Evolutionary conservation across 2,888 invertebrate species (phyloP).

Genomic region (Caenorhabditis macrosperma): DNA sequence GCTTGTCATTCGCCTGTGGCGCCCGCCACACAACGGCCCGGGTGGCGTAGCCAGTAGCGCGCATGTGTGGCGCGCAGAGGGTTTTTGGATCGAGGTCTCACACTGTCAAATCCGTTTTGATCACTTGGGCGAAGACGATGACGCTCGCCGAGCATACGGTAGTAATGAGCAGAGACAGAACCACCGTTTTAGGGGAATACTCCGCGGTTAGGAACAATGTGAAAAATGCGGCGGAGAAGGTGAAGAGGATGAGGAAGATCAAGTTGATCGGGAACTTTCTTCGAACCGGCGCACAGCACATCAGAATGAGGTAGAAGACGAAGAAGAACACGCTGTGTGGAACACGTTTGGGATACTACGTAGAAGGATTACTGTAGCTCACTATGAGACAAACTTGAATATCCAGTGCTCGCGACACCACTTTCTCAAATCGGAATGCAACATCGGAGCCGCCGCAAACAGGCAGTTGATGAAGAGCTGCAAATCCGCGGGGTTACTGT

Average conservation of each 20-base stretch:
- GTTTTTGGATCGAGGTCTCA: background rate
- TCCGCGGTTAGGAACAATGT: slow-evolving; percentile 48
- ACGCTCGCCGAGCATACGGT: slow-evolving; percentile 38
- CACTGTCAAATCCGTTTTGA: slow-evolving; percentile 60
- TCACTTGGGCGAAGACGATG: slow-evolving; percentile 51
- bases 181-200: slow-evolving; percentile 42
- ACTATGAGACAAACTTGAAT: slow-evolving; percentile 20
- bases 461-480: slow-evolving; percentile 25
- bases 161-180: slow-evolving; percentile 53
- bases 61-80: background rate
- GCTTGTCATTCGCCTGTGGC: no score
- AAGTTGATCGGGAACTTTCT: slow-evolving; percentile 27
- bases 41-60: background rate
- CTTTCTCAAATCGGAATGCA: slow-evolving; percentile 5
- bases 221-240: slow-evolving; percentile 54
- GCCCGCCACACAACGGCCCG: no score
- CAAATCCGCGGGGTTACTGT: no score
- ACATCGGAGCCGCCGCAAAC: slow-evolving; percentile 28
- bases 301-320: slow-evolving; percentile 29
- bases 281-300: slow-evolving; percentile 21
- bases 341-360: background rate
- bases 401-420: slow-evolving; percentile 36
- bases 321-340: slow-evolving; percentile 20
- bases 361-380: background rate
- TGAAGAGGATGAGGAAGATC: slow-evolving; percentile 26